Percentiles rank a stretch among this genome's conserved stretches.
Conservation (phyloP, 1,140 invertebrate species). For the Cyphomyrmex costatus region DNA sequence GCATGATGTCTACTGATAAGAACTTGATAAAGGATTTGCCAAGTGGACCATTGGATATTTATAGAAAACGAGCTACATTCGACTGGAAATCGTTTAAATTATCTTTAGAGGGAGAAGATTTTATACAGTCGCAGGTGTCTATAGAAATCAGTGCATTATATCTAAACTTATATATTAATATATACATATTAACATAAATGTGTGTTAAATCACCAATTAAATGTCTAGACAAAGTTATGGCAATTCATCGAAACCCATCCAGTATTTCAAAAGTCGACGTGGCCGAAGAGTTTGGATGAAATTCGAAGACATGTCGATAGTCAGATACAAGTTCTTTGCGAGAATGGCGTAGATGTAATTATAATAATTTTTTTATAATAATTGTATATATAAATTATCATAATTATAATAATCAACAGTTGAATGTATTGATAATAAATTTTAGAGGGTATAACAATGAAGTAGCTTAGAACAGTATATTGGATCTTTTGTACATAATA, state of each 20-base stretch:
- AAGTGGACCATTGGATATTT: slow-evolving; percentile 91
- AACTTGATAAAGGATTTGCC: slow-evolving; percentile 88
- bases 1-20: slow-evolving; percentile 56
- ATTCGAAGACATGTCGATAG: slow-evolving; percentile 88
- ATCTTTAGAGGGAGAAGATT: slow-evolving; percentile 89
- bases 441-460: not conserved
- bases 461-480: not conserved
- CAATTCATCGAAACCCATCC: slow-evolving; percentile 93
- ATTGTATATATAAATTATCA: not conserved
- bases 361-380: slow-evolving; percentile 35
- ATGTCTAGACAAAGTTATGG: slow-evolving; percentile 93
- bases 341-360: slow-evolving; percentile 88
- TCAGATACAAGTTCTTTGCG: slow-evolving; percentile 86
- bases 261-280: slow-evolving; percentile 89
- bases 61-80: slow-evolving; percentile 92
- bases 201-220: slow-evolving; percentile 50
- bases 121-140: slow-evolving; percentile 88
- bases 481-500: not conserved
- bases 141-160: not conserved
- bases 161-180: slow-evolving; percentile 20
- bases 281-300: slow-evolving; percentile 90
- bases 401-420: not conserved
- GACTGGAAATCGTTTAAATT: slow-evolving; percentile 94
- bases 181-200: not conserved
- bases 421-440: too few relatives aligned